Evolutionary conservation across 2,797 vertebrate species (phyloP).

Genomic region (Kryptolebias ocellatus): DNA sequence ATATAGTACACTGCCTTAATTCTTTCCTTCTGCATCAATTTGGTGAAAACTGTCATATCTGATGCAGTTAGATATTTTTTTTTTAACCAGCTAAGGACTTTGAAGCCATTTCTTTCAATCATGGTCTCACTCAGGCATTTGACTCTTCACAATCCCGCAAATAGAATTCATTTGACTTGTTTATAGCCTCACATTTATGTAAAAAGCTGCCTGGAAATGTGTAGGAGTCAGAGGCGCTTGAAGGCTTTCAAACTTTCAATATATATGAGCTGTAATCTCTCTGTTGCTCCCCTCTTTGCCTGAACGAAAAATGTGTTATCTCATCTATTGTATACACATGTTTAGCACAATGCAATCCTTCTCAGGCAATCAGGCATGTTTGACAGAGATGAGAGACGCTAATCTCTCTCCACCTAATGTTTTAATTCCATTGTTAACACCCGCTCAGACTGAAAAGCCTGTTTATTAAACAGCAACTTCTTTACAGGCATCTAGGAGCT

Average conservation of each 20-base stretch:
- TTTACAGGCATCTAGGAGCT: constrained; percentile 50
- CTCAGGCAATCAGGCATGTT: constrained; percentile 40
- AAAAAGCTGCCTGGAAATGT: constrained; percentile 9
- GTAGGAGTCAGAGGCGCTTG: constrained; percentile 24
- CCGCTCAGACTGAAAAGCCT: constrained; percentile 53
- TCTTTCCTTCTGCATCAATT: neutral
- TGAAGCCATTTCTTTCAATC: constrained; percentile 8
- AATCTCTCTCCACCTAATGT: constrained; percentile 63
- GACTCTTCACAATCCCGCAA: constrained; percentile 38
- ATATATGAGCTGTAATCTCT: constrained; percentile 1
- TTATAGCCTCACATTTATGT: constrained; percentile 20
- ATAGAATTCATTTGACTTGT: constrained; percentile 25
- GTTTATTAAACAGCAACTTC: constrained; percentile 42
- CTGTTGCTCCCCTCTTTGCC: constrained; percentile 5
- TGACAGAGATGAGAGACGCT: constrained; percentile 52
- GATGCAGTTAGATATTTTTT: constrained; percentile 10
- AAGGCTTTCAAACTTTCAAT: constrained; percentile 41
- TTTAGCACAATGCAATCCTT: constrained; percentile 24
- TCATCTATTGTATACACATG: constrained; percentile 23
- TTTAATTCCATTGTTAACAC: constrained; percentile 71
- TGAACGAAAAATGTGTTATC: constrained; percentile 29
- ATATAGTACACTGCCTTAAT: neutral
- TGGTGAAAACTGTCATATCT: neutral
- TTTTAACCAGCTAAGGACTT: constrained; percentile 32
- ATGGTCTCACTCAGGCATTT: constrained; percentile 9